These are phyloP conservation scores for Laodelphax striatellus DNA, from an alignment of 1,140 invertebrate species.

Conservation along the genomic window DNA sequence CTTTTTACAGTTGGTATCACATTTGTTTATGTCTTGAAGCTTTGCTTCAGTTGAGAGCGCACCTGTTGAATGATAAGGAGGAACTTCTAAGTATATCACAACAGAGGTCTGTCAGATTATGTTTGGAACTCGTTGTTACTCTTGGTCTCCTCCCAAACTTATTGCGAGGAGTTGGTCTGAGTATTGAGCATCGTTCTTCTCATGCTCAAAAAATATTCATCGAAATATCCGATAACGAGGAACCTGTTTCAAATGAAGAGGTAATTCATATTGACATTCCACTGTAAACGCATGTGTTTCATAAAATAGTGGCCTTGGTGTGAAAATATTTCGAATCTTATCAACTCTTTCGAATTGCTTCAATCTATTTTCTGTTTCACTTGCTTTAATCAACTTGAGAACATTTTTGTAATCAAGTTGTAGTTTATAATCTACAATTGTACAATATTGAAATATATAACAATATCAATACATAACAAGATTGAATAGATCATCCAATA, in stretches of 20 bases:
- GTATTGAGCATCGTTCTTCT: constrained; percentile 32
- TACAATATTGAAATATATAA: too few relatives aligned
- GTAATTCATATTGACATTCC: constrained; percentile 3
- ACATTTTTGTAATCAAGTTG: too few relatives aligned
- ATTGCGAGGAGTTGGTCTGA: constrained; percentile 49
- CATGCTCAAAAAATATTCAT: constrained; percentile 21
- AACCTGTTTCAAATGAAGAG: background rate
- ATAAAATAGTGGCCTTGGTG: background rate
- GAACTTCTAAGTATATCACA: constrained; percentile 31
- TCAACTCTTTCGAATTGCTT: too few relatives aligned
- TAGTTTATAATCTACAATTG: too few relatives aligned
- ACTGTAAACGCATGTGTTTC: background rate
- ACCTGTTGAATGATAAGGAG: constrained; percentile 9
- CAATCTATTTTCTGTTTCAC: too few relatives aligned
- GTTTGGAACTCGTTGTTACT: constrained; percentile 43
- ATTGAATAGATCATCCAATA: too few relatives aligned
- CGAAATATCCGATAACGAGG: constrained; percentile 14
- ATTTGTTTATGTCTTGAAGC: background rate
- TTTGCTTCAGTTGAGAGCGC: background rate
- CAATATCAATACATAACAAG: too few relatives aligned
- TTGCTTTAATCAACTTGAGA: too few relatives aligned
- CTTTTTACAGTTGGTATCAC: background rate
- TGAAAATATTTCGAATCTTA: too few relatives aligned
- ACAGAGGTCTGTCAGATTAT: constrained; percentile 29
- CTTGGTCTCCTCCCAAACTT: constrained; percentile 52